These are phyloP conservation scores for Falco novaeseelandiae DNA, from an alignment of 2,797 vertebrate genomes.

Conservation along the genomic window DNA sequence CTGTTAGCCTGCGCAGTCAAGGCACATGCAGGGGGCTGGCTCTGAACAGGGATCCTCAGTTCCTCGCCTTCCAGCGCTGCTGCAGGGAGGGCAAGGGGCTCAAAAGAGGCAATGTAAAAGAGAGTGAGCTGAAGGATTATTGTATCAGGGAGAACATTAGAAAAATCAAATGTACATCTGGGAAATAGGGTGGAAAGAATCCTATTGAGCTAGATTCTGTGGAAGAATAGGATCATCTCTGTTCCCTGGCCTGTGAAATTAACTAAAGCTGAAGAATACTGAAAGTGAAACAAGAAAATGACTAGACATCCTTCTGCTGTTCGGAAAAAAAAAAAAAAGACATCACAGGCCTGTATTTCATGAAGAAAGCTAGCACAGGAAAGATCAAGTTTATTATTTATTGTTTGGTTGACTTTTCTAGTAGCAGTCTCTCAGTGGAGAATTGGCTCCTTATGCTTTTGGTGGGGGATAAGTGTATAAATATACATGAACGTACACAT, in stretches of 20 bases:
- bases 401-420: neutral
- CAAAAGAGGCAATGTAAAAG: conserved; percentile 53
- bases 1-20: neutral
- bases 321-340: neutral
- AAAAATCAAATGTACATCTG: conserved; percentile 57
- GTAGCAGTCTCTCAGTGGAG: neutral
- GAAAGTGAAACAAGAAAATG: conserved; percentile 20
- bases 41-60: conserved; percentile 59
- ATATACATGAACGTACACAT: accelerated
- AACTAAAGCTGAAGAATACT: conserved; percentile 28
- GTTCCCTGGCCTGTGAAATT: conserved; percentile 53
- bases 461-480: neutral
- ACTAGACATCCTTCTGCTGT: neutral
- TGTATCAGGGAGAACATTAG: conserved; percentile 18
- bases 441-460: neutral
- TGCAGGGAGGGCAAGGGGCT: neutral
- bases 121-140: conserved; percentile 47
- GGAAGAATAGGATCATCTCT: conserved; percentile 35
- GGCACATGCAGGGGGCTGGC: conserved; percentile 17
- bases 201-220: conserved; percentile 33
- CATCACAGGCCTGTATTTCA: neutral
- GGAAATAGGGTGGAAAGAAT: conserved; percentile 55
- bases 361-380: neutral
- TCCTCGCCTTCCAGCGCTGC: conserved; percentile 25
- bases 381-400: neutral